Evolutionary conservation across 1,140 invertebrate genomes (phyloP).

Genomic region (Melanaphis sacchari): DNA sequence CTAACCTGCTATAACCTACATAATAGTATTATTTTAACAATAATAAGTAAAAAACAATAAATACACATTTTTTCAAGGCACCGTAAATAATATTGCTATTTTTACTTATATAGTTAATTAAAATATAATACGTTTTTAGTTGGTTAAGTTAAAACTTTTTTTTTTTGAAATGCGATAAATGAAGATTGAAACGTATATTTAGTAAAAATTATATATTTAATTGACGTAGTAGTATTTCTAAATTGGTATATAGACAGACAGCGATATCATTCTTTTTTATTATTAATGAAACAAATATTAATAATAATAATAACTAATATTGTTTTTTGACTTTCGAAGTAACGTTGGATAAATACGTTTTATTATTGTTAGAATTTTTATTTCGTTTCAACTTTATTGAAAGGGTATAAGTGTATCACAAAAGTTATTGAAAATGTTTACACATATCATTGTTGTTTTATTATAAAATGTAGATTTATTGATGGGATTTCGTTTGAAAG

Average conservation of each 20-base stretch:
- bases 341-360: not conserved
- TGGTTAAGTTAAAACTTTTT: not conserved
- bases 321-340: not conserved
- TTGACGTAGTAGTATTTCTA: no score
- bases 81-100: not conserved
- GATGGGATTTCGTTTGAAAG: not conserved
- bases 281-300: not conserved
- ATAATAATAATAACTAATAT: not conserved
- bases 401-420: not conserved
- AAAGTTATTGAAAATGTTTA: not conserved
- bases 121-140: not conserved
- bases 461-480: not conserved
- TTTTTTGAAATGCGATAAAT: no score
- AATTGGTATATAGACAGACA: no score
- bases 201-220: no score
- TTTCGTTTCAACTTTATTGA: not conserved
- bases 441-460: not conserved
- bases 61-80: not conserved
- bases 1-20: not conserved
- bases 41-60: not conserved
- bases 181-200: no score
- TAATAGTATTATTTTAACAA: not conserved
- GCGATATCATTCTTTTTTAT: no score
- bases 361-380: not conserved
- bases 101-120: not conserved